Evolutionary conservation across 35 echinoderm and acorn worm genomes (phyloP).

Genomic region (Apostichopus japonicus): DNA sequence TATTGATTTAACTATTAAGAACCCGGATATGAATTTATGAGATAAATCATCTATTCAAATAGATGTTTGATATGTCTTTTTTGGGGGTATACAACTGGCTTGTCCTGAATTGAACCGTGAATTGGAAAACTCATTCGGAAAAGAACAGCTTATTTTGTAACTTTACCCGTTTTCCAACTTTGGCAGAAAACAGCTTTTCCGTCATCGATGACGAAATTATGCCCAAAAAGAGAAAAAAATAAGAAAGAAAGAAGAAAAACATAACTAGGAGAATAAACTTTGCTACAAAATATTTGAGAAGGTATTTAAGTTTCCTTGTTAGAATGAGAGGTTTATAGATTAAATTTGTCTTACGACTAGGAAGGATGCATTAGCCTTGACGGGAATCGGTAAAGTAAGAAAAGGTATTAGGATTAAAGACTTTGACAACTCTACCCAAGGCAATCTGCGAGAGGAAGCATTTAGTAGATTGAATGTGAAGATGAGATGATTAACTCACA

Average conservation of each 20-base stretch:
- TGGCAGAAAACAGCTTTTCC: too few species aligned
- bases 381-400: neutral
- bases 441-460: neutral
- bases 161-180: too few species aligned
- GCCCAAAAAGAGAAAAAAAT: neutral
- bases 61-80: too few species aligned
- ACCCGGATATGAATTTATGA: too few species aligned
- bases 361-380: neutral
- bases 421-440: neutral
- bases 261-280: neutral
- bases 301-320: neutral
- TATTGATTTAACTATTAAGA: too few species aligned
- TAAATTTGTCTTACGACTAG: neutral
- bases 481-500: neutral
- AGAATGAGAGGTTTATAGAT: neutral
- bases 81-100: too few species aligned
- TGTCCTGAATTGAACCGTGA: too few species aligned
- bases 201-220: too few species aligned
- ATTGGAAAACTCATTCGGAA: too few species aligned
- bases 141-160: too few species aligned
- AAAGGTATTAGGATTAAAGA: neutral
- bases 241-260: neutral
- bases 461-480: conserved; percentile 1
- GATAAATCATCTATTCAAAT: too few species aligned
- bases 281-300: neutral